These are phyloP conservation scores for Brachypalpus laphriformis DNA, from an alignment of 2,888 invertebrate genomes.

Conservation along the genomic window DNA sequence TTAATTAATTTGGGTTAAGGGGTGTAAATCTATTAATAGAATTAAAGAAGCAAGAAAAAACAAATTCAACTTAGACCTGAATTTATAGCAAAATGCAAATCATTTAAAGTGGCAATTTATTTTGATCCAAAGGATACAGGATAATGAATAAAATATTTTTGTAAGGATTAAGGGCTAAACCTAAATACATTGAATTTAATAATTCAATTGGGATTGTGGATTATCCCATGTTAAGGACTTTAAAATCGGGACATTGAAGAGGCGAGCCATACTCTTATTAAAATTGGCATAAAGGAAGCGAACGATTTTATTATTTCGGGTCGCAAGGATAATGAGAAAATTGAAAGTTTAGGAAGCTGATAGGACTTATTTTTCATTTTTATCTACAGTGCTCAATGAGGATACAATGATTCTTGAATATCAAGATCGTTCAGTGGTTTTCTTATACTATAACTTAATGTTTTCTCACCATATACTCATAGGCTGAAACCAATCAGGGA, in stretches of 20 bases:
- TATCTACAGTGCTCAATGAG: too few species aligned
- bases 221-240: neutral
- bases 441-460: too few species aligned
- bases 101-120: conserved; percentile 17
- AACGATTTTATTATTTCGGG: too few species aligned
- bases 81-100: conserved; percentile 19
- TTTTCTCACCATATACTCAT: too few species aligned
- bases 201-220: neutral
- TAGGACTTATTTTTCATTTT: too few species aligned
- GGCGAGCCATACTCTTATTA: neutral
- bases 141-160: neutral
- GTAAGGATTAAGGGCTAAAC: neutral
- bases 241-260: neutral
- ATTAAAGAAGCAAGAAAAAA: neutral
- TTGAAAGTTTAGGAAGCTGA: too few species aligned
- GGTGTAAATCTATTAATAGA: conserved; percentile 8
- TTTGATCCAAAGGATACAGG: conserved; percentile 7
- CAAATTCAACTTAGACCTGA: neutral
- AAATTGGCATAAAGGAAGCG: neutral
- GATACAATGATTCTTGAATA: too few species aligned
- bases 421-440: too few species aligned
- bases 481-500: too few species aligned
- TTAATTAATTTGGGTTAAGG: conserved; percentile 13
- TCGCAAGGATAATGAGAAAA: too few species aligned
- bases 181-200: conserved; percentile 3